Percentiles rank a stretch among this genome's conserved stretches.
Conservation (phyloP, 2,888 invertebrate species). For the Epiblema foenella region DNA sequence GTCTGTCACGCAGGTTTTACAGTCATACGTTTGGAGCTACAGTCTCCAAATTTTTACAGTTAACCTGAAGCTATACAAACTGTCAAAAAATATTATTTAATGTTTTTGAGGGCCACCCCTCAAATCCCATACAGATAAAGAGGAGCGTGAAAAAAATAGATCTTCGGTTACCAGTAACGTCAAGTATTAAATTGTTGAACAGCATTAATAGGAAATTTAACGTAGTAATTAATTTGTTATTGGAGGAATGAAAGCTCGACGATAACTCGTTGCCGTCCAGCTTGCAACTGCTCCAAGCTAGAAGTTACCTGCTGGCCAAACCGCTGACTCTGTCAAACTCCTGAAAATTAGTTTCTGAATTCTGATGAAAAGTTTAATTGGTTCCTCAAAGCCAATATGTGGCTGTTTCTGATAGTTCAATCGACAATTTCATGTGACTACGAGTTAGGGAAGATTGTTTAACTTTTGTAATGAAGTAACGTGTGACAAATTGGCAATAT, state of each 20-base stretch:
- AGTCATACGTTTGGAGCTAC: no score
- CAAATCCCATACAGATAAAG: no score
- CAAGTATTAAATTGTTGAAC: neutral
- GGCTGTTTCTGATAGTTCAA: conserved; percentile 66
- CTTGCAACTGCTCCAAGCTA: conserved; percentile 59
- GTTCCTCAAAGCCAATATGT: conserved; percentile 78
- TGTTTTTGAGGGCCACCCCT: no score
- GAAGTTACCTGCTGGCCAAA: conserved; percentile 72
- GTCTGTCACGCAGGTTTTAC: no score
- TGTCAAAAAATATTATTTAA: no score
- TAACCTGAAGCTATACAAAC: no score
- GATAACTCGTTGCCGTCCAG: conserved; percentile 62
- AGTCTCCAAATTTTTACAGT: no score
- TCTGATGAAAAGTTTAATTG: conserved; percentile 83
- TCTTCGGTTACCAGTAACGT: no score
- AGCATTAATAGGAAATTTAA: neutral
- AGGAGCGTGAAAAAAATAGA: no score
- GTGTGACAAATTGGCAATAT: conserved; percentile 52
- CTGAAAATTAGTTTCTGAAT: conserved; percentile 80
- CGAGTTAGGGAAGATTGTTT: conserved; percentile 52
- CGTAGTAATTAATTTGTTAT: conserved; percentile 29
- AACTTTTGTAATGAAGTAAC: conserved; percentile 59
- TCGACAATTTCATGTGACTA: conserved; percentile 62
- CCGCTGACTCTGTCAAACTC: conserved; percentile 80
- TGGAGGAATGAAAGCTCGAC: conserved; percentile 63